Evolutionary conservation across 2,797 vertebrate genomes (phyloP), one percentile per base, ranked within the genome.

Genomic region (Limnodromus scolopaceus): DNA sequence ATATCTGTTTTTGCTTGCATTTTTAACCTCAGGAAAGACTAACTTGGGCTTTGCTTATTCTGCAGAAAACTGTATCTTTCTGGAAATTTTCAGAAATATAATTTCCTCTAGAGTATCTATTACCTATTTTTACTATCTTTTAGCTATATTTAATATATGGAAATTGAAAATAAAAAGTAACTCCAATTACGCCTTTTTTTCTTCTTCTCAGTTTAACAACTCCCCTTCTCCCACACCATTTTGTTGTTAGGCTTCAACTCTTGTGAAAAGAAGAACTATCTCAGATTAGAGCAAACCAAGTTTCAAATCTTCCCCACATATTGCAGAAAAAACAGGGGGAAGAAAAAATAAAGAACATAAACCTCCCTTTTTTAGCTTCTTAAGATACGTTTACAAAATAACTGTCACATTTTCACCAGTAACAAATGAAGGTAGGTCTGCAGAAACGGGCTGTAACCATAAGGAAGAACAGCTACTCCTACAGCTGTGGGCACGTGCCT

Each of bases 271-370:
- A 39, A 69, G n/a, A 69, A 51, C n/a, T 49, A 11, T 19, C 82
- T 54, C 11, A 2, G 9, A 41, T 63, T 34, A 66, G 5, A 80
- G 54, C 12, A 95, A 82, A 54, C 22, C 12, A 45, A 38, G 18
- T 85, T 83, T 68, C 57, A 80, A 34, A 53, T 9, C 32, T 54
- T 53, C 28, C 24, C 64, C 34, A 7, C 16, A 9, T 28, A 30
- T 9, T 0, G 0, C 23, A 89, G 13, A 82, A 30, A 14, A 72
- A 79, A 65, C 8, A 7, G 0, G 1, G 23, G 13, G n/a, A 86
- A 14, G 6, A 17, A 16, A 61, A 65, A 23, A 48, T 32, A 72
- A 58, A 32, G 3, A 38, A 48, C 5, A 49, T 2, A 57, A 61
- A 24, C 2, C 2, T 23, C 24, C 8, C 34, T 2, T 18, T 79